Percentiles rank a stretch among this genome's conserved stretches.
Conservation (phyloP, 2,888 invertebrate species). For the Lepidochitona cinerea region DNA sequence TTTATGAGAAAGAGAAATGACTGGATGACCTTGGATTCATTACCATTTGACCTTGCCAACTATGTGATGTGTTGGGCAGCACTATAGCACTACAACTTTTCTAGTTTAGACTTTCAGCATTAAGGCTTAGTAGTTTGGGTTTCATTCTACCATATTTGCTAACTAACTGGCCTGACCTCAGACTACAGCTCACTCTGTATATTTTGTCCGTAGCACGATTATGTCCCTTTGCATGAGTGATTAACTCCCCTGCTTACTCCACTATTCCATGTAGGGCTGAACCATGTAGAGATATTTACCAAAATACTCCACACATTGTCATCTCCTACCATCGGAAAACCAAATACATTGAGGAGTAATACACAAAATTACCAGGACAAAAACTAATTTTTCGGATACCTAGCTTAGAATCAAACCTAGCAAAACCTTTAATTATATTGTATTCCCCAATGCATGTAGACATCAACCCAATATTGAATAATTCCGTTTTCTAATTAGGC, state of each 20-base stretch:
- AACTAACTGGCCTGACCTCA: background rate
- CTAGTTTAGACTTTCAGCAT: background rate
- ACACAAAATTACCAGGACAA: too few relatives aligned
- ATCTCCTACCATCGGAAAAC: too few relatives aligned
- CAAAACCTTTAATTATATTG: too few relatives aligned
- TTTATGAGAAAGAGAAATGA: background rate
- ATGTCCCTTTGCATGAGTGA: background rate
- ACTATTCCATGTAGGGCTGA: background rate
- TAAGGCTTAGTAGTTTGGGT: background rate
- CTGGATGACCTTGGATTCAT: background rate
- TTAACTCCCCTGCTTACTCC: background rate
- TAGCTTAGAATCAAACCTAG: too few relatives aligned
- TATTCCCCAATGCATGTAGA: too few relatives aligned
- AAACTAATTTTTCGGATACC: too few relatives aligned
- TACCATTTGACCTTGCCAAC: conserved; percentile 2
- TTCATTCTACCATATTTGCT: conserved; percentile 7
- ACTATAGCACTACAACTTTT: background rate
- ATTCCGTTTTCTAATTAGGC: too few relatives aligned
- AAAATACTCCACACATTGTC: background rate
- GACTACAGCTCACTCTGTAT: background rate
- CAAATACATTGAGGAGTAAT: too few relatives aligned
- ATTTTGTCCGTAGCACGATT: background rate
- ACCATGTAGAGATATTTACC: background rate
- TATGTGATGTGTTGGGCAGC: conserved; percentile 1
- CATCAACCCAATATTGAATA: too few relatives aligned